phyloP scores from a whole-genome alignment of 2,113 vertebrate genomes.

The Sigmodon hispidus region DNA sequence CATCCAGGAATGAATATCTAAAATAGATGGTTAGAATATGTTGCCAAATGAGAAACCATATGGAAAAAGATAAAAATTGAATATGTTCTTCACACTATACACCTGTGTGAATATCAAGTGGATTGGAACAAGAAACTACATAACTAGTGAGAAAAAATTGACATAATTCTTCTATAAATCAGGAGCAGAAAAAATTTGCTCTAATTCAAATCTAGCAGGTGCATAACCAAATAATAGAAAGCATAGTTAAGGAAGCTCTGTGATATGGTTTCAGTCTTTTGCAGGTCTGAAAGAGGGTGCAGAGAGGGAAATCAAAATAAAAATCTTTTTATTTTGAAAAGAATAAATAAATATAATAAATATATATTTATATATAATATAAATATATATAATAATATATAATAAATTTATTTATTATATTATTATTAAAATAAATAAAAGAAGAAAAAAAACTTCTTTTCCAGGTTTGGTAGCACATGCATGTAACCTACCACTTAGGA shows the following conservation, averaged over 20 bases:
- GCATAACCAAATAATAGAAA: background rate
- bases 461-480: background rate
- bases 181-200: background rate
- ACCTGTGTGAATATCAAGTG: slow-evolving; percentile 66
- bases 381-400: too few relatives aligned
- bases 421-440: too few relatives aligned
- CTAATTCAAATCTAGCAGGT: background rate
- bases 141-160: slow-evolving; percentile 9
- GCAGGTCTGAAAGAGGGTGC: background rate
- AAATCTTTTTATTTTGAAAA: too few relatives aligned
- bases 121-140: slow-evolving; percentile 45
- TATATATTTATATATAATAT: too few relatives aligned
- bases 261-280: background rate
- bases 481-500: background rate
- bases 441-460: background rate
- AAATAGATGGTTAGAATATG: slow-evolving; percentile 61
- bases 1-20: slow-evolving; percentile 39
- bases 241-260: background rate
- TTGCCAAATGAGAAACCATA: slow-evolving; percentile 61
- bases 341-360: too few relatives aligned
- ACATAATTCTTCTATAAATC: background rate
- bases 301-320: background rate
- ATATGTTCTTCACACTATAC: slow-evolving; percentile 60
- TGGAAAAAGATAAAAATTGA: slow-evolving; percentile 70
- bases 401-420: too few relatives aligned